Conservation (phyloP, 2,797 vertebrate genomes). For the Thamnophis elegans region DNA sequence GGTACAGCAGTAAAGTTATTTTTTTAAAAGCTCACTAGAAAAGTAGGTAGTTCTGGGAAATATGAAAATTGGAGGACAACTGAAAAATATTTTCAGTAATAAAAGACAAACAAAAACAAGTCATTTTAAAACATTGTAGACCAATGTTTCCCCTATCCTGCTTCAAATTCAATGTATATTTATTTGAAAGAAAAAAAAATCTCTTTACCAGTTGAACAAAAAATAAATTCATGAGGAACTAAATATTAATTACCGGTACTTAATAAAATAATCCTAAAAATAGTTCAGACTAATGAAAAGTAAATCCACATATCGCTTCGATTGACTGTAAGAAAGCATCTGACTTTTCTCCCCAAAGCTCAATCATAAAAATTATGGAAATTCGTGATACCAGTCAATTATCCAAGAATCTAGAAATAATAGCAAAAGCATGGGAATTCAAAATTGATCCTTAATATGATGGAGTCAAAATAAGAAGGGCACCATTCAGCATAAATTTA, state of each 20-base stretch:
- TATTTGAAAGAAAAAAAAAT: neutral
- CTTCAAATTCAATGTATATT: neutral
- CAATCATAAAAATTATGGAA: neutral
- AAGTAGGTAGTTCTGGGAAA: neutral
- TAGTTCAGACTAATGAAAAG: neutral
- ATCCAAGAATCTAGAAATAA: neutral
- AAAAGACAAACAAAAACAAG: neutral
- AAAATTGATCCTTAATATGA: neutral
- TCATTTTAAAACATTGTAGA: neutral
- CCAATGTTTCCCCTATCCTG: neutral
- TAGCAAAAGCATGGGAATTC: neutral
- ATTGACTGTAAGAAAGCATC: neutral
- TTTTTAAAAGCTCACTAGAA: neutral
- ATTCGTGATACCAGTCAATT: neutral
- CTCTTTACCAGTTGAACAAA: neutral
- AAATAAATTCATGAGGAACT: neutral
- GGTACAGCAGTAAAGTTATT: neutral
- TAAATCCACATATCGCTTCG: neutral
- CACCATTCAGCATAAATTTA: neutral
- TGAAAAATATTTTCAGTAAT: neutral
- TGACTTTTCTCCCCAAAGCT: neutral
- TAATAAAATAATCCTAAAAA: neutral
- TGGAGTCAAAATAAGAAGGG: neutral
- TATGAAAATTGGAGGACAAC: neutral
- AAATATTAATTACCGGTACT: neutral